Conservation (phyloP, 2,797 vertebrate species). For the Phataginus tetradactyla region DNA sequence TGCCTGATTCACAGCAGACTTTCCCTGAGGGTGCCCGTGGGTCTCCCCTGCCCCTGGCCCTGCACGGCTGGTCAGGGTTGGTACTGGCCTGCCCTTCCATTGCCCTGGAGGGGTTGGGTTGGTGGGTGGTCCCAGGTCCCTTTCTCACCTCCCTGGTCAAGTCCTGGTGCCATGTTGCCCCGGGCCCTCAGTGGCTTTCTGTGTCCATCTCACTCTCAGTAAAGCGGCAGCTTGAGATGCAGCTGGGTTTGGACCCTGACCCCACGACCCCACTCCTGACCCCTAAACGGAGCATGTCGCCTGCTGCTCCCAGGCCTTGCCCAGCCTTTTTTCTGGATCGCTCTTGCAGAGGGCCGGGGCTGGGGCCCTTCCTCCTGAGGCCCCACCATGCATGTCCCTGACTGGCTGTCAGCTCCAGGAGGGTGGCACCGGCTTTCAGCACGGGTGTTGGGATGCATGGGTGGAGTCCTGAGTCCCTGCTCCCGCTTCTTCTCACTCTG, state of each 20-base stretch:
- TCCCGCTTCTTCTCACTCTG: background rate
- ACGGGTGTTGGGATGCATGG: fast-evolving
- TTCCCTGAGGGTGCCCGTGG: background rate
- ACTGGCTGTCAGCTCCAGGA: background rate
- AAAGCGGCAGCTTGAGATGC: background rate
- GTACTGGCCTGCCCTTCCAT: background rate
- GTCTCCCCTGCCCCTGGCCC: background rate
- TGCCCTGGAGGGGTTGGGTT: background rate
- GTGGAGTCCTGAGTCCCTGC: background rate
- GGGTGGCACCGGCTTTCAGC: too few species aligned
- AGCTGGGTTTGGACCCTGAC: too few species aligned
- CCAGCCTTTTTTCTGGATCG: too few species aligned
- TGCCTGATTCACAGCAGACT: too few species aligned
- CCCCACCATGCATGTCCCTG: background rate
- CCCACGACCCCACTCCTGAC: too few species aligned
- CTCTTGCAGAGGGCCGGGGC: background rate
- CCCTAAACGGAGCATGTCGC: too few species aligned
- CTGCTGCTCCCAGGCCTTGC: background rate
- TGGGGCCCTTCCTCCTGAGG: background rate
- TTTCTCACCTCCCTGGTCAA: background rate
- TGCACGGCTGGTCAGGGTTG: background rate
- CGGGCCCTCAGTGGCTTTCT: too few species aligned
- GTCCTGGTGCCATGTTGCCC: background rate
- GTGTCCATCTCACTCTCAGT: background rate
- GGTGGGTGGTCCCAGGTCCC: too few species aligned